These are phyloP conservation scores for Eufriesea mexicana DNA, from an alignment of 1,140 invertebrate species.

Conservation along the genomic window DNA sequence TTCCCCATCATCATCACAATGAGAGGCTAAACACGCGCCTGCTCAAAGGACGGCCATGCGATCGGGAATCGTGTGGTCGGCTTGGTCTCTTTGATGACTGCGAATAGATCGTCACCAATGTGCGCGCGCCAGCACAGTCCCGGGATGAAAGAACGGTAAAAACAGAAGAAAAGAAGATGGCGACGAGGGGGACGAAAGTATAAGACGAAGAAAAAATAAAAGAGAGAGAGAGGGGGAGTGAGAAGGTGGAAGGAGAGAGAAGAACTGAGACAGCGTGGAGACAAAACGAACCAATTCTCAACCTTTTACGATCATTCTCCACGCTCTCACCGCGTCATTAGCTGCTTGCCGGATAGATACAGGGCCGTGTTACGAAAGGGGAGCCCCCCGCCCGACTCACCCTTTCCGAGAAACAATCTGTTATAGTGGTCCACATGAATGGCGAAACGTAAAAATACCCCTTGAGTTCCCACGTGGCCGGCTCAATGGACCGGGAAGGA, in stretches of 20 bases:
- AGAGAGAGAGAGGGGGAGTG: background rate
- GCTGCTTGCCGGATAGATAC: slow-evolving; percentile 54
- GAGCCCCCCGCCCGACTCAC: slow-evolving; percentile 22
- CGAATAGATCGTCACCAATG: slow-evolving; percentile 56
- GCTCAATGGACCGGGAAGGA: slow-evolving; percentile 74
- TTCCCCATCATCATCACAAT: slow-evolving; percentile 62
- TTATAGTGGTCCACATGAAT: slow-evolving; percentile 80
- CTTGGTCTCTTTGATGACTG: slow-evolving; percentile 59
- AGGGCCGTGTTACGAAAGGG: slow-evolving; percentile 63
- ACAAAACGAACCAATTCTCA: slow-evolving; percentile 77
- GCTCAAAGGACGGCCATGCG: slow-evolving; percentile 28
- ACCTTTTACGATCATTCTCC: slow-evolving; percentile 77
- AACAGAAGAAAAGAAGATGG: background rate
- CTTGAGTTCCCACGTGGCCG: slow-evolving; percentile 78
- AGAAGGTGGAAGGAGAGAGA: background rate
- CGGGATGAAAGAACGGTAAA: background rate
- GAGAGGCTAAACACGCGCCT: slow-evolving; percentile 36
- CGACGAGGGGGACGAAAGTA: background rate
- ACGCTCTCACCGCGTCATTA: slow-evolving; percentile 73
- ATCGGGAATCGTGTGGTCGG: slow-evolving; percentile 43
- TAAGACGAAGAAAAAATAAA: background rate
- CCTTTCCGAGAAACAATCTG: slow-evolving; percentile 81
- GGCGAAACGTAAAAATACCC: slow-evolving; percentile 81
- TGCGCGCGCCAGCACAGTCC: background rate
- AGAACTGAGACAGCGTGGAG: slow-evolving; percentile 73